Evolutionary conservation across 2,797 vertebrate species (phyloP).

Genomic region (Myotis daubentonii): DNA sequence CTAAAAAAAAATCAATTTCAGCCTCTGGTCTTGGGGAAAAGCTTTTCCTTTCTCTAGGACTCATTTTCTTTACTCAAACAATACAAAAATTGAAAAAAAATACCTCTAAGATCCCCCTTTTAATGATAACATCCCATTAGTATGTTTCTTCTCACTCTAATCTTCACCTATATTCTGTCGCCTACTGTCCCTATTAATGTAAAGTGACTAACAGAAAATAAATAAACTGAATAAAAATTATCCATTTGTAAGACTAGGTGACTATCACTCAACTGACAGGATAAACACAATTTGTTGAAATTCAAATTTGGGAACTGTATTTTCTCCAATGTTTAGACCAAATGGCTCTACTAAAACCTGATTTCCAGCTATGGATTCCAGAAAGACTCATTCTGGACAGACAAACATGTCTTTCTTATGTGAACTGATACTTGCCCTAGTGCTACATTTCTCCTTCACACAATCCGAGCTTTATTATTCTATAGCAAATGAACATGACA

Average conservation of each 20-base stretch:
- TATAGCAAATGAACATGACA: background rate
- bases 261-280: background rate
- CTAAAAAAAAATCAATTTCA: background rate
- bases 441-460: background rate
- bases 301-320: background rate
- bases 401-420: background rate
- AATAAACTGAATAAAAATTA: slow-evolving; percentile 34
- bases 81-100: too few species aligned
- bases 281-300: background rate
- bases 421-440: background rate
- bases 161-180: background rate
- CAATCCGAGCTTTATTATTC: background rate
- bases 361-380: background rate
- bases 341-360: background rate
- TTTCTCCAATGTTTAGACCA: background rate
- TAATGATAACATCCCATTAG: background rate
- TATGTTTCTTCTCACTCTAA: background rate
- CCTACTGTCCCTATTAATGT: background rate
- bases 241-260: background rate
- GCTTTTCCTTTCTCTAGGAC: background rate
- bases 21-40: background rate
- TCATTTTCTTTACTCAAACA: background rate
- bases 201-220: background rate
- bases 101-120: background rate
- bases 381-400: background rate